These are phyloP conservation scores for Acomys russatus DNA, from an alignment of 2,797 vertebrate species.

Conservation along the genomic window DNA sequence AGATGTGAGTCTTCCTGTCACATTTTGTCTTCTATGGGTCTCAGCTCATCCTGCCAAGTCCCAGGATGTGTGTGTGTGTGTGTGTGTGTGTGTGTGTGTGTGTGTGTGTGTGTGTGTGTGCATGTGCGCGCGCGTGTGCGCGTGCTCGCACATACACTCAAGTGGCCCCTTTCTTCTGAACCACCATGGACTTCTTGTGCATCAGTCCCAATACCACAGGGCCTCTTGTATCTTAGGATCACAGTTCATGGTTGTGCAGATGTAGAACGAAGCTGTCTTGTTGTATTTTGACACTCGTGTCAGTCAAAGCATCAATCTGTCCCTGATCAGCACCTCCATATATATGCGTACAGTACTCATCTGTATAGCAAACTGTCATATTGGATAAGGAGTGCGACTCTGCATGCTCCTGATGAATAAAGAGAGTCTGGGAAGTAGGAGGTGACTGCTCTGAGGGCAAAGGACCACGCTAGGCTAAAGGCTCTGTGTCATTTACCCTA, in stretches of 20 bases:
- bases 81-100: not conserved
- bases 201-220: fast-evolving
- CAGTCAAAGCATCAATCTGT: not conserved
- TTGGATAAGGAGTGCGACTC: not conserved
- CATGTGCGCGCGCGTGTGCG: not conserved
- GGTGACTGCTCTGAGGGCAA: not conserved
- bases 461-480: not conserved
- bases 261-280: not conserved
- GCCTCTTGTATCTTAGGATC: not conserved
- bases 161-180: not conserved
- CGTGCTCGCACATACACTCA: no score
- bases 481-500: not conserved
- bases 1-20: not conserved
- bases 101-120: not conserved
- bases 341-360: not conserved
- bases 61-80: not conserved
- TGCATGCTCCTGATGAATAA: not conserved
- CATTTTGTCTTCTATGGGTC: fast-evolving
- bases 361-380: not conserved
- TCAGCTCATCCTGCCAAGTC: not conserved
- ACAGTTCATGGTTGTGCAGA: not conserved
- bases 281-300: slow-evolving; percentile 35
- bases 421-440: not conserved
- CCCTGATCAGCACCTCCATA: not conserved
- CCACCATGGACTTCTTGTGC: fast-evolving